Base-by-base conservation (phyloP, 2,113 vertebrate genomes). In the Rhombomys opimus region DNA sequence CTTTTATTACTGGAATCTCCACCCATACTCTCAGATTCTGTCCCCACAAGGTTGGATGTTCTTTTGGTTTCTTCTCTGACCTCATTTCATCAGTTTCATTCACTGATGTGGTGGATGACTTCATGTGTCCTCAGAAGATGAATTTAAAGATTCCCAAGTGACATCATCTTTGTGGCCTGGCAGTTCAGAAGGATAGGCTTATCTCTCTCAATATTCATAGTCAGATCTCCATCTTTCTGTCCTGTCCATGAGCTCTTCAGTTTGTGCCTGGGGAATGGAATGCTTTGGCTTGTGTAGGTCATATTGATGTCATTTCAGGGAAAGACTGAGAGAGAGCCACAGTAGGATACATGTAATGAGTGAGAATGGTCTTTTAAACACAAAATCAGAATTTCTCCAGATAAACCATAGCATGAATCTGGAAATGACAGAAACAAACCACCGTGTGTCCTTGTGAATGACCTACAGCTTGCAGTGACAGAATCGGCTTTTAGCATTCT, bases 11-110 rank as follows among this genome's bases (percentile, higher is more conserved):
- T 20, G 77, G 75, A 85, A 65, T 35, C 41, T 90, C 85, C 52
- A 80, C 67, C 22, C 27, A 27, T 2, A 57, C 17, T 59, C n/a
- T 93, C 61, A 52, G n/a, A 70, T 20, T 89, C 72, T 80, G 11
- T 87, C 70, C 38, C 32, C 14, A 0, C 32, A 46, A 22, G 65
- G 54, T 27, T 84, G 68, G 11, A 5, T 73, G 67, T 72, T 90
- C 30, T 54, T 76, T 84, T n/a, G 70, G 50, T 76, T 68, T 54
- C 93, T 87, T 94, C 68, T 95, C 87, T 94, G 95, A 68, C 91
- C 59, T 96, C 41, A 77, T 95, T 93, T 92, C 70, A 88, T 61
- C 87, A 75, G 70, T 96, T 46, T 95, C 65, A 65, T 46, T 87
- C 63, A 20, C 18, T 80, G 87, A 82, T 75, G 50, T 32, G 75